phyloP scores from a whole-genome alignment of 2,888 invertebrate genomes.

The Cerastis leucographa region DNA sequence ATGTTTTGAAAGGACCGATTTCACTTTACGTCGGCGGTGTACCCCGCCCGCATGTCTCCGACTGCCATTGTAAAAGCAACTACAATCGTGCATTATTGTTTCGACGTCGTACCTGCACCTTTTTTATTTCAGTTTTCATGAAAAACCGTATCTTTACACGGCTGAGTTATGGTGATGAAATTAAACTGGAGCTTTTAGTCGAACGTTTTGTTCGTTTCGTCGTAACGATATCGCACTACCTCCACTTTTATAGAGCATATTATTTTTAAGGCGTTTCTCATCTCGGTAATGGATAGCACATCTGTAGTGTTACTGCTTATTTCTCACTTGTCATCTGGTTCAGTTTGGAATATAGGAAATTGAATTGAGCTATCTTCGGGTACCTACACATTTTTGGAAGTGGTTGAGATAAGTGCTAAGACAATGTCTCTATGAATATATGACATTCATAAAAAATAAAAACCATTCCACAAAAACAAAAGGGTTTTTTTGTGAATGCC shows the following conservation, averaged over 20 bases:
- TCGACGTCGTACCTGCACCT: slow-evolving; percentile 83
- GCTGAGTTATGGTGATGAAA: slow-evolving; percentile 87
- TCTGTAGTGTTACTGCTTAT: slow-evolving; percentile 39
- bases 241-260: slow-evolving; percentile 73
- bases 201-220: slow-evolving; percentile 76
- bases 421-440: too few species aligned
- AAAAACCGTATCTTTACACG: slow-evolving; percentile 86
- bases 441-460: too few species aligned
- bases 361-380: slow-evolving; percentile 21
- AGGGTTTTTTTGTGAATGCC: too few species aligned
- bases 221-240: slow-evolving; percentile 66
- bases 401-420: slow-evolving; percentile 13
- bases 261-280: slow-evolving; percentile 72
- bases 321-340: slow-evolving; percentile 38
- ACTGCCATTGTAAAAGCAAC: slow-evolving; percentile 86
- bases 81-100: slow-evolving; percentile 90
- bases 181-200: slow-evolving; percentile 85
- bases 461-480: too few species aligned
- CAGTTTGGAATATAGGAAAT: slow-evolving; percentile 41
- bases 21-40: slow-evolving; percentile 83
- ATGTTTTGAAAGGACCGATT: slow-evolving; percentile 90
- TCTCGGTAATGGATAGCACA: slow-evolving; percentile 69
- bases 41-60: slow-evolving; percentile 83
- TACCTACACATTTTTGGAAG: slow-evolving; percentile 31
- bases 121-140: slow-evolving; percentile 85